Evolutionary conservation across 2,888 invertebrate species (phyloP), one percentile per base, ranked within the genome.

Genomic region (Drosophila lacicola): DNA sequence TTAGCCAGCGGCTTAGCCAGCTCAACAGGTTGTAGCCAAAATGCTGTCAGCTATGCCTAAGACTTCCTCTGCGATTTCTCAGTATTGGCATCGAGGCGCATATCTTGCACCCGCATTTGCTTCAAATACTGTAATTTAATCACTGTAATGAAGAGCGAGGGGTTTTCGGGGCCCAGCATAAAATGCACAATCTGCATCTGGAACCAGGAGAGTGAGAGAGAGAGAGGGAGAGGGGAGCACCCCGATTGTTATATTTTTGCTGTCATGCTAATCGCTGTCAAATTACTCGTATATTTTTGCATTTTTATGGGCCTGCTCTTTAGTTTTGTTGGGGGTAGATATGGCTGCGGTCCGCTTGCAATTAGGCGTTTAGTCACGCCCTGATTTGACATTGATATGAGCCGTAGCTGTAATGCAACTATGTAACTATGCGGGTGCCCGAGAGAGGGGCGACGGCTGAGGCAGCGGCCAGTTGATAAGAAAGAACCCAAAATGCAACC

Each of bases 351-450:
- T 72, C 68, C 62, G 76, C 54, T 45, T 70, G 86, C 89, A 90
- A 90, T 90, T 90, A 88, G 72, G 67, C 67, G 72, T 73, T 84
- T 88, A 70, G 84, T 77, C 78, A 82, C 90, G 84, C 84, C 90
- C 84, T 71, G 84, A 84, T 88, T 86, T 90, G 74, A 70, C 70
- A 88, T 80, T 75, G 88, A 89, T 89, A 83, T 65, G n/a, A 11
- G 50, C 37, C 25, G 55, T 55, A 54, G 53, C 42, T 66, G 53
- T 56, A 57, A 46, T 46, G 63, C 44, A 42, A 53, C 57, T 51
- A 34, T 61, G 45, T 55, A 55, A 57, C 42, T 21, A 74, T 74
- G 74, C 75, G 80, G 75, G 75, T 54, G 70, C 51, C 14, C 19
- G 4, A 33, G 25, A 19, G 36, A 21, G 29, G 5, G 14, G 17